A percentile compares a stretch with the other conserved stretches of the same genome.
phyloP scores from a whole-genome alignment of 2,113 vertebrate species.

The Tursiops truncatus region DNA sequence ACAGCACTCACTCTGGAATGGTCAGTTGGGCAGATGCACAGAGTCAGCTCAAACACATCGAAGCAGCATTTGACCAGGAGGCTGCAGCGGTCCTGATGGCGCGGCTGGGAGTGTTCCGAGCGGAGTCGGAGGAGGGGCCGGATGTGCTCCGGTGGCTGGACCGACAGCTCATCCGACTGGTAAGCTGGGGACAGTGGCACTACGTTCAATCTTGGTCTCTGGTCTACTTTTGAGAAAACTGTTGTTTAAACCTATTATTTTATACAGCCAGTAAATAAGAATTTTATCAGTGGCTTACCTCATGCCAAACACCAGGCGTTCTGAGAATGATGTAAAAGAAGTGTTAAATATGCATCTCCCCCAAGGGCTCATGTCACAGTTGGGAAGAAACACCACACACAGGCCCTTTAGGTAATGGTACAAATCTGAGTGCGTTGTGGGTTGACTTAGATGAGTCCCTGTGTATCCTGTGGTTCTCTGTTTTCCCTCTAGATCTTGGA shows the following conservation, averaged over 20 bases:
- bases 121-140: slow-evolving; percentile 96
- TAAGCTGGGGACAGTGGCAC: slow-evolving; percentile 76
- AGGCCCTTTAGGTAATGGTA: neutral
- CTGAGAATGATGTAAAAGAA: neutral
- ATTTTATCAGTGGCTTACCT: neutral
- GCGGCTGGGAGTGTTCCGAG: slow-evolving; percentile 93
- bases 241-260: neutral
- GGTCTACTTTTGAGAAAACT: neutral
- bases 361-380: neutral
- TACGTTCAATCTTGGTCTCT: neutral
- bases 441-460: neutral
- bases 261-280: neutral
- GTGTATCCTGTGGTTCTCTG: neutral
- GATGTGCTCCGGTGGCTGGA: slow-evolving; percentile 98
- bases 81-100: slow-evolving; percentile 97
- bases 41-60: slow-evolving; percentile 95
- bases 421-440: neutral
- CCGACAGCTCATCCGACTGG: slow-evolving; percentile 97
- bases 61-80: slow-evolving; percentile 97
- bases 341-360: neutral
- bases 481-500: neutral
- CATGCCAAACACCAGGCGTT: neutral
- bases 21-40: slow-evolving; percentile 97
- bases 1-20: slow-evolving; percentile 51
- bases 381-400: neutral